phyloP scores from a whole-genome alignment of 2,888 invertebrate genomes.

The Drosophila rubida region DNA sequence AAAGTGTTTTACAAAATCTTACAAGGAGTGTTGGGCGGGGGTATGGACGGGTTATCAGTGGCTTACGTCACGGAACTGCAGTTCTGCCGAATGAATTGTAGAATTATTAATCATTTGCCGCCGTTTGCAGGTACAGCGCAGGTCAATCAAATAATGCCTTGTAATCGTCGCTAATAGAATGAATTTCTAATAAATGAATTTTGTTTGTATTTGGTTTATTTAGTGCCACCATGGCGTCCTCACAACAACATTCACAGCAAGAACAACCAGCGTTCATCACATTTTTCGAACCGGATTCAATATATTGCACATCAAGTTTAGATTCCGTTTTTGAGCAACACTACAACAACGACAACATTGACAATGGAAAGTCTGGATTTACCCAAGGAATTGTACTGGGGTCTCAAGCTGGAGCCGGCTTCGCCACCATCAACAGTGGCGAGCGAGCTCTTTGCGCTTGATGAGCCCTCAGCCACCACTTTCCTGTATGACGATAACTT shows the following conservation, averaged over 20 bases:
- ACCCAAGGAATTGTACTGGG: constrained; percentile 83
- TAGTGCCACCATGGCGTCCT: constrained; percentile 94
- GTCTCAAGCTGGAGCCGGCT: constrained; percentile 83
- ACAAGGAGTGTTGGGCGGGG: too few relatives aligned
- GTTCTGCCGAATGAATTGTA: constrained; percentile 16
- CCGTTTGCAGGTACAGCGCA: constrained; percentile 20
- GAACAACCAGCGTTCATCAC: constrained; percentile 85
- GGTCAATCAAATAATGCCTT: constrained; percentile 32
- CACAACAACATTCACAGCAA: constrained; percentile 82
- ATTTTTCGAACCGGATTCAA: constrained; percentile 87
- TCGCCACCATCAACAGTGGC: constrained; percentile 76
- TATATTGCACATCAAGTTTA: constrained; percentile 48
- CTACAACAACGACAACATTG: constrained; percentile 39
- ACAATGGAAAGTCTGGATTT: constrained; percentile 84
- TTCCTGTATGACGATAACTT: constrained; percentile 81
- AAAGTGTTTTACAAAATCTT: constrained; percentile 1
- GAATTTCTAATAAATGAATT: neutral
- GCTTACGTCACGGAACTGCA: constrained; percentile 29
- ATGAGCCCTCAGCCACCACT: constrained; percentile 61
- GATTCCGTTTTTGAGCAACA: constrained; percentile 41
- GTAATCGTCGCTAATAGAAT: constrained; percentile 26
- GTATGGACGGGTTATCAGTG: neutral
- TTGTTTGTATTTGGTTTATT: constrained; percentile 63
- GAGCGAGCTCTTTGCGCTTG: constrained; percentile 81
- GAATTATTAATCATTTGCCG: constrained; percentile 17